phyloP scores from a whole-genome alignment of 2,888 invertebrate genomes.

The Lithophane ornitopus region DNA sequence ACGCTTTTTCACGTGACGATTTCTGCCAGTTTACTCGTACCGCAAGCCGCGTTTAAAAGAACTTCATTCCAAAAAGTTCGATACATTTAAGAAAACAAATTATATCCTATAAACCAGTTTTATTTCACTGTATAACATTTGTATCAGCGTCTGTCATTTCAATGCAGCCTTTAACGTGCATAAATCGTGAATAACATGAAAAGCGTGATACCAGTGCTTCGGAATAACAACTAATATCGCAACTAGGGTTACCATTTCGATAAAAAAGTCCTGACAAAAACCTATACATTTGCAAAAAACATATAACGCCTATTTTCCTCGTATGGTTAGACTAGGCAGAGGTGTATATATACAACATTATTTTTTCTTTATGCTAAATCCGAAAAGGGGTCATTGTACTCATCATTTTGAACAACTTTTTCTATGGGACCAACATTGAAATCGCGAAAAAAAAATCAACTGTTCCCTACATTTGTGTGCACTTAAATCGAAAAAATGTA shows the following conservation, averaged over 20 bases:
- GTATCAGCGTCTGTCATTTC: background rate
- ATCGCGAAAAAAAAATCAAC: too few species aligned
- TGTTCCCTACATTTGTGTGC: too few species aligned
- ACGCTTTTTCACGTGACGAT: too few species aligned
- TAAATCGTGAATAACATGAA: background rate
- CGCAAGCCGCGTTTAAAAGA: too few species aligned
- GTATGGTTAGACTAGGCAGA: background rate
- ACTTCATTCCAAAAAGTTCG: too few species aligned
- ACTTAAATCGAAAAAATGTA: too few species aligned
- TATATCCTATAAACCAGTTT: background rate
- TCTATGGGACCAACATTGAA: too few species aligned
- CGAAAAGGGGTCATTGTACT: too few species aligned
- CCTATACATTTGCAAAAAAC: background rate
- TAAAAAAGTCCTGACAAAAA: background rate
- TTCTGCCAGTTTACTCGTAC: too few species aligned
- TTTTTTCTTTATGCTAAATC: too few species aligned
- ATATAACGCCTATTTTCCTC: background rate
- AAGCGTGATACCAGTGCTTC: background rate
- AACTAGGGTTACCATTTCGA: background rate
- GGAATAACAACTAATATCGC: constrained; percentile 25
- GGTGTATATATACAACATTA: background rate
- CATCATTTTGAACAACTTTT: too few species aligned
- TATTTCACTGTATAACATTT: background rate
- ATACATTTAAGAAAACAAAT: background rate
- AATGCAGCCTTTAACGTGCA: background rate